A percentile compares a stretch with the other conserved stretches of the same genome.
Conservation (phyloP, 1,140 invertebrate genomes). For the Melipona quadrifasciata region DNA sequence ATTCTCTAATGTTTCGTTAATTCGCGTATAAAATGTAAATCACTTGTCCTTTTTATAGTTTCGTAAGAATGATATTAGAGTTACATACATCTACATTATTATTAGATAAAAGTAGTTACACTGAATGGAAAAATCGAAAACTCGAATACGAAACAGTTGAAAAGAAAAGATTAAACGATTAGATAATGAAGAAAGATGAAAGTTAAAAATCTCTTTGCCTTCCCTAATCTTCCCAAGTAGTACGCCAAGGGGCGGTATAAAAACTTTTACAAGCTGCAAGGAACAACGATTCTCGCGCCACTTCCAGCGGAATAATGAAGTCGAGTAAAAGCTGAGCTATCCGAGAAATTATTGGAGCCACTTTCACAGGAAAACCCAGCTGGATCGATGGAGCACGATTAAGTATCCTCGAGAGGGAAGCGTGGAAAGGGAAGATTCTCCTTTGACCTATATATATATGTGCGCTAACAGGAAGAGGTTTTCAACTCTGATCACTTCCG, state of each 20-base stretch:
- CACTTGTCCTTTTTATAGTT: too few species aligned
- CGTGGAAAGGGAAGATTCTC: slow-evolving; percentile 25
- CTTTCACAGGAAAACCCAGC: slow-evolving; percentile 29
- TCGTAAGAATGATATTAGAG: too few species aligned
- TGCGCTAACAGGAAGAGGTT: slow-evolving; percentile 3
- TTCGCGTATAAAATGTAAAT: too few species aligned
- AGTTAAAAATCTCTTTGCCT: too few species aligned
- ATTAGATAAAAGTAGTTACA: too few species aligned
- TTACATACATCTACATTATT: too few species aligned
- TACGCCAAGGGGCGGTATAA: background rate
- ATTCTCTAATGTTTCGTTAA: too few species aligned
- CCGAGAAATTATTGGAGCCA: slow-evolving; percentile 12
- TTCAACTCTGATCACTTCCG: slow-evolving; percentile 33
- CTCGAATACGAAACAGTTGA: too few species aligned
- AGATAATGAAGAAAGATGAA: too few species aligned
- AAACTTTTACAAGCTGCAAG: background rate
- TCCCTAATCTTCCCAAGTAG: too few species aligned
- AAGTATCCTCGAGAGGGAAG: slow-evolving; percentile 36
- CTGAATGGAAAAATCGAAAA: too few species aligned
- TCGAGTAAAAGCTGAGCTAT: slow-evolving; percentile 6
- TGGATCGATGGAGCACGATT: slow-evolving; percentile 55
- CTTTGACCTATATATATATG: slow-evolving; percentile 50
- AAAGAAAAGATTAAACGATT: too few species aligned
- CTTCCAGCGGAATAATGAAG: background rate
- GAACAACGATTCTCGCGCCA: background rate